Conservation (phyloP, 2,113 vertebrate species). For the Enhydra lutris region DNA sequence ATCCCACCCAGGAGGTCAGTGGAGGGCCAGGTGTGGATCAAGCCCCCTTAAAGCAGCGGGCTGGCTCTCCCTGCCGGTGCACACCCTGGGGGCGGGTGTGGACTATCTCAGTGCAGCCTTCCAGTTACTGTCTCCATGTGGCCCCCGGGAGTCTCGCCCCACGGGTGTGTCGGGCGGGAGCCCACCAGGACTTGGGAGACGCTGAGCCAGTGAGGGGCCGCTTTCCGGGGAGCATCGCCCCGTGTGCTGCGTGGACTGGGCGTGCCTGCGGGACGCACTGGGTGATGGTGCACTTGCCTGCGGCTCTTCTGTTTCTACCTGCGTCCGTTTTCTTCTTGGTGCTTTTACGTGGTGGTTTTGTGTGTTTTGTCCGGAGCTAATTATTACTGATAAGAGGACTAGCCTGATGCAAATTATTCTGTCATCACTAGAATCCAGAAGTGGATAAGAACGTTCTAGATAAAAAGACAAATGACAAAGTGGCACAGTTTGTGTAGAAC, state of each 20-base stretch:
- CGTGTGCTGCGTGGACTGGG: rapidly evolving
- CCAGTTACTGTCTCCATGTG: rapidly evolving
- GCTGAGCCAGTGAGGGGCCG: neutral
- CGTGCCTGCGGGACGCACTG: neutral
- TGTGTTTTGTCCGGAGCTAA: neutral
- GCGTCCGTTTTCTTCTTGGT: neutral
- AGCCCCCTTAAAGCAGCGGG: rapidly evolving
- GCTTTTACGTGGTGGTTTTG: neutral
- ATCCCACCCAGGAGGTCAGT: neutral
- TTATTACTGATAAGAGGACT: constrained; percentile 26
- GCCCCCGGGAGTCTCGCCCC: neutral
- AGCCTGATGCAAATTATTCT: neutral
- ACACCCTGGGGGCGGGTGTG: neutral
- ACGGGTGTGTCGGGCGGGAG: rapidly evolving
- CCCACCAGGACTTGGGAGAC: neutral
- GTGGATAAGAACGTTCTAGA: neutral
- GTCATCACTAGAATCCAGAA: neutral
- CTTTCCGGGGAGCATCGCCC: rapidly evolving
- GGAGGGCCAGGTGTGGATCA: neutral
- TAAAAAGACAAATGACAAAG: neutral
- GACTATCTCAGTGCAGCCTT: neutral
- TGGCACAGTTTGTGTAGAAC: too few species aligned
- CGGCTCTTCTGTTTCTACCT: neutral
- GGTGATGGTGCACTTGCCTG: rapidly evolving
- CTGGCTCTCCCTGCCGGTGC: neutral